Percentiles rank a stretch among this genome's conserved stretches.
Evolutionary conservation across 2,888 invertebrate species (phyloP).

Genomic region (Nomada fabriciana): DNA sequence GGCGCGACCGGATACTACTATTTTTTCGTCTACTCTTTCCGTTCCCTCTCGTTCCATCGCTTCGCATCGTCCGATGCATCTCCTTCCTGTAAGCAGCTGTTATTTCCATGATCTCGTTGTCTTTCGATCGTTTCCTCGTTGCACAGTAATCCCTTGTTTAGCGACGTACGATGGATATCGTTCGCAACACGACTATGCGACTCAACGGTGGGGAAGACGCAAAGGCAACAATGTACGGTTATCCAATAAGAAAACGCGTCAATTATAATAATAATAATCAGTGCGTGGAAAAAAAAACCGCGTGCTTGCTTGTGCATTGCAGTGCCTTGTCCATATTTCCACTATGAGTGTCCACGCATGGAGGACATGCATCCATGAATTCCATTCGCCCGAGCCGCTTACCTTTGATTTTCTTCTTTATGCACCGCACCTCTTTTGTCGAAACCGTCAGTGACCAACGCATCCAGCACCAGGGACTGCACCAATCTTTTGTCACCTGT

Average conservation of each 20-base stretch:
- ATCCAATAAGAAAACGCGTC: conserved; percentile 17
- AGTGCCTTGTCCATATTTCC: conserved; percentile 52
- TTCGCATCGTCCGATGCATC: not conserved
- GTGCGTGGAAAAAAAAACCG: conserved; percentile 58
- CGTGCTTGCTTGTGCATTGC: conserved; percentile 70
- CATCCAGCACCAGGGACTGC: conserved; percentile 95
- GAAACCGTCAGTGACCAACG: conserved; percentile 94
- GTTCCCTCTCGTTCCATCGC: not conserved
- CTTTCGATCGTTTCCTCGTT: not conserved
- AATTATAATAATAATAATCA: conserved; percentile 35
- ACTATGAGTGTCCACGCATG: conserved; percentile 46
- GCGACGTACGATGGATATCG: conserved; percentile 19
- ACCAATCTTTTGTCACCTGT: conserved; percentile 95
- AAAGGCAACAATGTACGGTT: conserved; percentile 32
- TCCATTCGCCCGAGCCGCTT: conserved; percentile 85
- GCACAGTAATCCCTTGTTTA: not conserved
- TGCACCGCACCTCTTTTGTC: conserved; percentile 87
- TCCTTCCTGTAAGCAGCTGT: no score
- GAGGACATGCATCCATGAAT: conserved; percentile 58
- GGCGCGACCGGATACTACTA: not conserved
- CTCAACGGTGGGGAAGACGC: conserved; percentile 49
- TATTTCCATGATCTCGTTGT: not conserved
- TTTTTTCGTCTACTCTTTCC: not conserved
- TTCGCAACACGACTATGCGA: conserved; percentile 60
- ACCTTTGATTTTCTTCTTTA: conserved; percentile 85